These are phyloP conservation scores for Dendrocincla fuliginosa DNA, from an alignment of 2,797 vertebrate genomes.

Conservation along the genomic window DNA sequence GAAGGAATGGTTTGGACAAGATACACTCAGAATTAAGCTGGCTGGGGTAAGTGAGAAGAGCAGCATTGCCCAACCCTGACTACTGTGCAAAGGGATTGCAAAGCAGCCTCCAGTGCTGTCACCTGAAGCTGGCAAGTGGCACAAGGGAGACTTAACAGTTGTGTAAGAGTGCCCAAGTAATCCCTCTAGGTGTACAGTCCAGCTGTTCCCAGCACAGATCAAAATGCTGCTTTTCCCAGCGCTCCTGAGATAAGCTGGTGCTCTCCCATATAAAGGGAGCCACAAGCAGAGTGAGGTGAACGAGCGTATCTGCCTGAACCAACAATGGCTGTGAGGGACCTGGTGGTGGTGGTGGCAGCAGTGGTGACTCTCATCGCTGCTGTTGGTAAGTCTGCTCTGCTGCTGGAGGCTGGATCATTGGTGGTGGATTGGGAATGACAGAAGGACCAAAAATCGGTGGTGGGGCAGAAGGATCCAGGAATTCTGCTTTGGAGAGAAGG, in stretches of 20 bases:
- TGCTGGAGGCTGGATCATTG: fast-evolving
- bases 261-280: background rate
- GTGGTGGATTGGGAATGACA: fast-evolving
- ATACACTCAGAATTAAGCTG: background rate
- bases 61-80: background rate
- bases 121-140: background rate
- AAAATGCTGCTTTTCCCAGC: conserved; percentile 38
- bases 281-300: fast-evolving
- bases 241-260: background rate
- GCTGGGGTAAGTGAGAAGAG: background rate
- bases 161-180: background rate
- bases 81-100: background rate
- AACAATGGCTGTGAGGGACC: background rate
- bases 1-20: background rate
- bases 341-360: background rate
- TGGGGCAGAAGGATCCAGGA: background rate
- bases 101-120: background rate
- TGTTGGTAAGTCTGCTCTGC: background rate
- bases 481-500: background rate
- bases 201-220: background rate
- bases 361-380: background rate
- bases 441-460: background rate
- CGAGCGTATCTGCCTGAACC: fast-evolving
- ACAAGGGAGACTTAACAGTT: background rate
- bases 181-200: background rate